Evolutionary conservation across 2,797 vertebrate species (phyloP), one percentile per base, ranked within the genome.

Genomic region (Chiroxiphia lanceolata): DNA sequence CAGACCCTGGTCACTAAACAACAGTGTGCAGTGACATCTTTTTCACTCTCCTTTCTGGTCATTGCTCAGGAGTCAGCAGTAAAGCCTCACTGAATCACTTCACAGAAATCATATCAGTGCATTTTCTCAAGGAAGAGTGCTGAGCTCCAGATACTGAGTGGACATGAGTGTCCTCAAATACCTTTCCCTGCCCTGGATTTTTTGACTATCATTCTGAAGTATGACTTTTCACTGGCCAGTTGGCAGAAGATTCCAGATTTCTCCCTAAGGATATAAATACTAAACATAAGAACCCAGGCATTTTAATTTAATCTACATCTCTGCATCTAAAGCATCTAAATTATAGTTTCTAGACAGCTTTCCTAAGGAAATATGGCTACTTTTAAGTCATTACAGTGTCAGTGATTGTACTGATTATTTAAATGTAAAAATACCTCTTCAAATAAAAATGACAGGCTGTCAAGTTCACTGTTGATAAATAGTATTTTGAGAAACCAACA

Each of bases 351-450:
- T 34, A 60, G 31, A 29, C 34, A 74, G 50, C 23, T 61, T 77
- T 63, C 36, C 18, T 27, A 27, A 64, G 21, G 45, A 89, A 78
- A 83, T 36, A 44, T 27, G 38, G 20, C 34, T 83, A 34, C 15
- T 89, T 96, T 86, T 48, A 89, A 85, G 67, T 44, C 74, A 50
- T 48, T 61, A 64, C 12, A 11, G 36, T 45, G 71, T 78, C 83
- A 93, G 38, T 23, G 36, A 63, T 15, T 59, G 34, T 29, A 68
- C 44, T 65, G 51, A 72, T 76, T 72, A 86, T 79, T 93, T 88
- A 69, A 81, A 85, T 70, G 7, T 19, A 88, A 87, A 80, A 95
- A 79, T 29, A 77, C 34, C 33, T 64, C 78, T 76, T 82, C 26
- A 70, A 76, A 86, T 48, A 72, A 69, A 93, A 93, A 71, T 48